These are phyloP conservation scores for Apodemus agrarius DNA, from an alignment of 2,797 vertebrate genomes.

Conservation along the genomic window DNA sequence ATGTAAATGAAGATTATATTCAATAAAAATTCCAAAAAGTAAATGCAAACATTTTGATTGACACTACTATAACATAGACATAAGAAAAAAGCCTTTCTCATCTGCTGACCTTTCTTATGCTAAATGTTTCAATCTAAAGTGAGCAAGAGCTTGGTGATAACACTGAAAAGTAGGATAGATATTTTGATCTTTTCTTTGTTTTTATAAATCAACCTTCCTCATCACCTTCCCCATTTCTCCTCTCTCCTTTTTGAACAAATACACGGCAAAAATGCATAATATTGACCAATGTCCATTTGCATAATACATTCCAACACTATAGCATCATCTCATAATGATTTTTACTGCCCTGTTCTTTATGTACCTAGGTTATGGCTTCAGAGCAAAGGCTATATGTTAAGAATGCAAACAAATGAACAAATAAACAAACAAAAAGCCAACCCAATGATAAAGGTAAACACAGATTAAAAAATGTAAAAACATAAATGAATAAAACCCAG, in stretches of 20 bases:
- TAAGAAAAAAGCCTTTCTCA: neutral
- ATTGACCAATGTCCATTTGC: neutral
- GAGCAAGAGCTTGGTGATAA: neutral
- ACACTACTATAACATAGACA: neutral
- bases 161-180: neutral
- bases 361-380: neutral
- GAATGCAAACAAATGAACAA: neutral
- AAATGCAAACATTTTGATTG: neutral
- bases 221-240: neutral
- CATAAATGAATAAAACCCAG: neutral
- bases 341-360: neutral
- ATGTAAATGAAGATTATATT: too few species aligned
- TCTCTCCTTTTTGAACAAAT: neutral
- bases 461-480: neutral
- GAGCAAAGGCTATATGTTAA: neutral
- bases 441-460: neutral
- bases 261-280: neutral
- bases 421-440: neutral
- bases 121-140: neutral
- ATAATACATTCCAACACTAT: neutral
- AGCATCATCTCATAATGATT: neutral
- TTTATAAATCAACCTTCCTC: neutral
- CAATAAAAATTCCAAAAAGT: too few species aligned
- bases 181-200: neutral
- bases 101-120: neutral